Conservation (phyloP, 2,113 vertebrate genomes). For the Sylvilagus bachmani region DNA sequence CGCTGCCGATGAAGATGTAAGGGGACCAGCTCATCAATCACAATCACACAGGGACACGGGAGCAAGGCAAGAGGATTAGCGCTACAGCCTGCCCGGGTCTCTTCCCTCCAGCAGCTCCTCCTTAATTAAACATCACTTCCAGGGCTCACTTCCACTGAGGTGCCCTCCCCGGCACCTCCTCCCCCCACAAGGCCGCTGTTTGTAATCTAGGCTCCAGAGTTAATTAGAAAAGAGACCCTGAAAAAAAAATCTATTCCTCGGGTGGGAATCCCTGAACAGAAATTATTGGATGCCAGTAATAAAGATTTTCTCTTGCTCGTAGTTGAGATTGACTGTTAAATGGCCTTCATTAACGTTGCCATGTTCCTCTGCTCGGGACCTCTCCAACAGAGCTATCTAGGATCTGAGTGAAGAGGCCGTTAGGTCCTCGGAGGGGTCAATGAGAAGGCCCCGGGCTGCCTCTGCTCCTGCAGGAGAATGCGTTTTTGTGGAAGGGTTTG, state of each 20-base stretch:
- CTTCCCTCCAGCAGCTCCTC: constrained; percentile 82
- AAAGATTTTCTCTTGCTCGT: constrained; percentile 81
- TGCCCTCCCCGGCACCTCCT: constrained; percentile 46
- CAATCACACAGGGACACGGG: constrained; percentile 85
- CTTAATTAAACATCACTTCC: constrained; percentile 91
- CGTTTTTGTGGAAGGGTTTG: not conserved
- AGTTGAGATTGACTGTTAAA: constrained; percentile 80
- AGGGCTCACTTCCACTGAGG: constrained; percentile 81
- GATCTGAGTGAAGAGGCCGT: constrained; percentile 70
- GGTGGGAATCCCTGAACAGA: constrained; percentile 81
- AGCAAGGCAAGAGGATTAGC: constrained; percentile 87
- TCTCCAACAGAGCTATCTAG: constrained; percentile 65
- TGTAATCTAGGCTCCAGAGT: constrained; percentile 77
- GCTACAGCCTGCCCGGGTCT: constrained; percentile 82
- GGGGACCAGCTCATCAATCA: constrained; percentile 91
- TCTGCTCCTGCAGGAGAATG: rapidly evolving
- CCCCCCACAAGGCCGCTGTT: constrained; percentile 67
- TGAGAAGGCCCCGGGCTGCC: not conserved
- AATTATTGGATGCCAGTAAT: constrained; percentile 75
- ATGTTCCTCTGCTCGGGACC: constrained; percentile 64
- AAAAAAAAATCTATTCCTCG: constrained; percentile 82
- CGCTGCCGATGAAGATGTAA: constrained; percentile 90
- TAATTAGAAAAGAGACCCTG: constrained; percentile 85
- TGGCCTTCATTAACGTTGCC: constrained; percentile 77
- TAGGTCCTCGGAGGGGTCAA: constrained; percentile 64